Evolutionary conservation across 1,140 invertebrate species (phyloP), one percentile per base, ranked within the genome.

Genomic region (Camponotus vicinus): DNA sequence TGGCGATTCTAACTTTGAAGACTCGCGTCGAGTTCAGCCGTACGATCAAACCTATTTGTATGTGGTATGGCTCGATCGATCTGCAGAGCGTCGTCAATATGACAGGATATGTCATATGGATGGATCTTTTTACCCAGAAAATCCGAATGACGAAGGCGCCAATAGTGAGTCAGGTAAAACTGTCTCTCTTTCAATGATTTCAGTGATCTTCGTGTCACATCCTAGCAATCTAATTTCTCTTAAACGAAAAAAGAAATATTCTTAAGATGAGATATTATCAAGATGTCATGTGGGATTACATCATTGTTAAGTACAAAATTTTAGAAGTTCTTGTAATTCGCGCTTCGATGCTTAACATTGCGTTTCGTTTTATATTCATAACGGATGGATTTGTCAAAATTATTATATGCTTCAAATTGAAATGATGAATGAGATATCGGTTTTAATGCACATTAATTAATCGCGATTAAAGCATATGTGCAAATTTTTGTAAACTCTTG

Each of bases 61-160:
- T 97, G 2, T 97, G 96, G 96, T 91, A 92, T 7, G 95, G 94
- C 1, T 86, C 94, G 27, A 88, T 83, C 0, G 93, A 95, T 27
- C 90, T 97, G 0, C 93, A 94, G 5, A 91, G 92, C 66, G 92
- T 97, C 61, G 91, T 95, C 59, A n/a, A n/a, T n/a, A n/a, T n/a
- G n/a, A n/a, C n/a, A 95, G 97, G 97, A 21, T 95, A 93, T 8
- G 95, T 97, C 1, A 96, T 97, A 2, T 97, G 97, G 0, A 21
- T 0, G 21, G 21, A 21, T 21, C 21, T 0, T 21, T 21, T 0
- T 21, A 21, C 21, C 6, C 59, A 88, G 6, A 91, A 93, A 73
- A 94, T 95, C 11, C 91, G 90, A 21, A 85, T 93, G 45, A 89
- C 89, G 0, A 89, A 64, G 40, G 88, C 94, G 15, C 94, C 93